Conservation (phyloP, 2,888 invertebrate genomes). For the Drosophila quinaria region DNA sequence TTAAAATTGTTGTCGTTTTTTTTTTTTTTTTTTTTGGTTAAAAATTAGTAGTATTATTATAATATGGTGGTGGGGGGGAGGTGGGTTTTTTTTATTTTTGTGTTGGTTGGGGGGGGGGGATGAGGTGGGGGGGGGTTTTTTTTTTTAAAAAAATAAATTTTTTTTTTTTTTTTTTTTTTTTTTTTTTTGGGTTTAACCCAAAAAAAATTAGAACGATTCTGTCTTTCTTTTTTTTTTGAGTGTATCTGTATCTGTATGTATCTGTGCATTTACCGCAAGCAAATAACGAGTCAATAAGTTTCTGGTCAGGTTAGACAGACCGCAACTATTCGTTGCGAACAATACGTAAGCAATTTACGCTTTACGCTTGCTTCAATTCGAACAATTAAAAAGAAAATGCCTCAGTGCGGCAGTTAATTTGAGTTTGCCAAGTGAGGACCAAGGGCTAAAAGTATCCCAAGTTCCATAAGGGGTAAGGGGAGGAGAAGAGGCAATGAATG, state of each 20-base stretch:
- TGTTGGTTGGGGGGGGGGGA: too few species aligned
- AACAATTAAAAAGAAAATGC: constrained; percentile 68
- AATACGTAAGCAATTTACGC: constrained; percentile 76
- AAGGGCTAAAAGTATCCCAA: constrained; percentile 2
- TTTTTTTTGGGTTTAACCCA: too few species aligned
- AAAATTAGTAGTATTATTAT: too few species aligned
- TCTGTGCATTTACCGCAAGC: background rate
- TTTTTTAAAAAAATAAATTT: too few species aligned
- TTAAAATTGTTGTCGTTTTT: too few species aligned
- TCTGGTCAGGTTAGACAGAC: constrained; percentile 3
- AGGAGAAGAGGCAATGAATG: constrained; percentile 20
- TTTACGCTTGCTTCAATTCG: constrained; percentile 73
- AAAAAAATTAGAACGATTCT: too few species aligned
- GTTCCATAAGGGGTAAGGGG: background rate
- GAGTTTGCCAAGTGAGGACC: constrained; percentile 58
- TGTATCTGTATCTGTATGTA: constrained; percentile 1
- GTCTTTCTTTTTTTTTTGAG: too few species aligned
- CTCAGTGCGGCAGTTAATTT: constrained; percentile 70
- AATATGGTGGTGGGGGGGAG: too few species aligned
- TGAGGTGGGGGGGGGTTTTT: too few species aligned
- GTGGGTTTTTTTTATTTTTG: too few species aligned
- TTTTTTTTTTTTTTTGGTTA: too few species aligned
- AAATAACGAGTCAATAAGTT: constrained; percentile 18
- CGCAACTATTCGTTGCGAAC: constrained; percentile 36
- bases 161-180: too few species aligned